Evolutionary conservation across 2,797 vertebrate species (phyloP).

Genomic region (Bovichtus variegatus): DNA sequence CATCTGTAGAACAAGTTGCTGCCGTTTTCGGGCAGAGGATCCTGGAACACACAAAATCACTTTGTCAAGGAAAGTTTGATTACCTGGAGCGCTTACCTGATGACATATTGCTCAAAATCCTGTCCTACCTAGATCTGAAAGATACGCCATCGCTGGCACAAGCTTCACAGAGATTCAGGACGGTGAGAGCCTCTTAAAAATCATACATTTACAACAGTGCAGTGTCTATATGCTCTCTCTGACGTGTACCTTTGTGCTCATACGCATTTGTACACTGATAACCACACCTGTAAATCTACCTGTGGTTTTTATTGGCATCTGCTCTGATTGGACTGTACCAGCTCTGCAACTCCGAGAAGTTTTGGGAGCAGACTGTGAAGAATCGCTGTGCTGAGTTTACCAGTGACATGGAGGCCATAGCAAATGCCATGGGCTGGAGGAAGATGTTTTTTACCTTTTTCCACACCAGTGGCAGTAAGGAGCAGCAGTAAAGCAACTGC

Average conservation of each 20-base stretch:
- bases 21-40: constrained; percentile 79
- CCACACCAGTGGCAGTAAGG: background rate
- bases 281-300: background rate
- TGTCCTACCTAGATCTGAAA: constrained; percentile 84
- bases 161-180: constrained; percentile 80
- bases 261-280: constrained; percentile 12
- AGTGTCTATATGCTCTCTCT: too few relatives aligned
- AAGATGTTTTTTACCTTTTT: constrained; percentile 78
- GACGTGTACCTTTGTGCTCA: background rate
- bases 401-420: constrained; percentile 79
- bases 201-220: background rate
- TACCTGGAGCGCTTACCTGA: constrained; percentile 86
- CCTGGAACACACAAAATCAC: constrained; percentile 78
- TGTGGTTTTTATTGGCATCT: constrained; percentile 13
- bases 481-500: constrained; percentile 19
- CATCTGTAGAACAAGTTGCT: constrained; percentile 75
- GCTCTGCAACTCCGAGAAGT: constrained; percentile 79
- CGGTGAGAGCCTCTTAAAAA: constrained; percentile 72
- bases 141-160: constrained; percentile 82
- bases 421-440: constrained; percentile 80
- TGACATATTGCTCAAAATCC: constrained; percentile 79
- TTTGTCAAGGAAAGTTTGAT: constrained; percentile 85
- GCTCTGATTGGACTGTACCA: constrained; percentile 46
- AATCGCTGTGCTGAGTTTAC: constrained; percentile 68
- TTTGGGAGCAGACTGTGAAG: constrained; percentile 83